These are phyloP conservation scores for Gymnogyps californianus DNA, from an alignment of 2,113 vertebrate genomes.

Conservation along the genomic window DNA sequence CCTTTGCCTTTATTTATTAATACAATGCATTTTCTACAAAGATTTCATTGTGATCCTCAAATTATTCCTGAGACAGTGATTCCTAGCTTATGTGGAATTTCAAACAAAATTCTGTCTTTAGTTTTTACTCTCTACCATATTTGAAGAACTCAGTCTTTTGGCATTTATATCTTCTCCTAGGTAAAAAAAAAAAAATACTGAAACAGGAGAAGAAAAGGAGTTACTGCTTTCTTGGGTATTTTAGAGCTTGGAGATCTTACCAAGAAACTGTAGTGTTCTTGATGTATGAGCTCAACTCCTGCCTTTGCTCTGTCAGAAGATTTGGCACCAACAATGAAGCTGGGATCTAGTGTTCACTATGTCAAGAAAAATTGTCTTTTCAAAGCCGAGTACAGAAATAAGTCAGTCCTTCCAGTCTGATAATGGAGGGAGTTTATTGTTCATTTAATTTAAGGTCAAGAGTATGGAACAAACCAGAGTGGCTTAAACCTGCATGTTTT, in stretches of 20 bases:
- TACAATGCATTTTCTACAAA: neutral
- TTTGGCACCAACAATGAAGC: neutral
- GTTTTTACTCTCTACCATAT: neutral
- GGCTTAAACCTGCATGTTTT: neutral
- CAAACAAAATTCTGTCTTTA: neutral
- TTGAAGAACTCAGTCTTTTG: neutral
- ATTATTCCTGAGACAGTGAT: neutral
- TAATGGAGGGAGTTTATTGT: neutral
- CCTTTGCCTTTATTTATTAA: neutral
- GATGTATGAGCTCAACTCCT: neutral
- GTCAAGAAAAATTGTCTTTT: neutral
- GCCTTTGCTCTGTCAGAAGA: neutral
- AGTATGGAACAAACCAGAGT: neutral
- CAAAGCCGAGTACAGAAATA: neutral
- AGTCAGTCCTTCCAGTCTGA: neutral
- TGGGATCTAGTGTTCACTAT: neutral
- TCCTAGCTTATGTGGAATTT: neutral
- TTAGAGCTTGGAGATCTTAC: neutral
- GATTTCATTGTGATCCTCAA: neutral
- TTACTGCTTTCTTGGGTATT: neutral
- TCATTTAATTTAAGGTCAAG: neutral
- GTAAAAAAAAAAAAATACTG: neutral
- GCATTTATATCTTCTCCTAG: neutral
- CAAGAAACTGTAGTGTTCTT: neutral
- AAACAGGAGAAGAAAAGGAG: neutral